phyloP scores from a whole-genome alignment of 2,113 vertebrate species.

The Nematolebias whitei region DNA sequence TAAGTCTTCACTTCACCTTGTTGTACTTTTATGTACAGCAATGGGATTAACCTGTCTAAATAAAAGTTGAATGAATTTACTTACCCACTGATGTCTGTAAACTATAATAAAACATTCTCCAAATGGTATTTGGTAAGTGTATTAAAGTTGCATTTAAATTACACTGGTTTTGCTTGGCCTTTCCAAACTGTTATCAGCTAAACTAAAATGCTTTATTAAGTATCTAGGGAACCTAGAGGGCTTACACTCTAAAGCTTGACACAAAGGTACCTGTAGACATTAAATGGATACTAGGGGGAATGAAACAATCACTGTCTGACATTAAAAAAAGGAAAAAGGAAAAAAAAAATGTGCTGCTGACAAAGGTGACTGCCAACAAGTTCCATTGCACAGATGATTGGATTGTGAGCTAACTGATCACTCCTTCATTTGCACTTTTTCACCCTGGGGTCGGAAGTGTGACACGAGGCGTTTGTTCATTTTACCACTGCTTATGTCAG shows the following conservation, averaged over 20 bases:
- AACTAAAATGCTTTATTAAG: slow-evolving; percentile 71
- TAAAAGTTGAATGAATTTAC: no score
- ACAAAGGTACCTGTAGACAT: slow-evolving; percentile 31
- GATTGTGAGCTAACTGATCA: slow-evolving; percentile 62
- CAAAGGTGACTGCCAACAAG: slow-evolving; percentile 57
- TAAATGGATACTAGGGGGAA: slow-evolving; percentile 45
- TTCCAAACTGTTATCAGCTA: slow-evolving; percentile 62
- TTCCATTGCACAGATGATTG: slow-evolving; percentile 47
- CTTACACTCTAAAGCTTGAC: slow-evolving; percentile 37
- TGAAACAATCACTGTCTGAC: slow-evolving; percentile 34
- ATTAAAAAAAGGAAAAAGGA: slow-evolving; percentile 18
- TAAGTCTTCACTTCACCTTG: no score
- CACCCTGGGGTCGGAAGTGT: slow-evolving; percentile 72
- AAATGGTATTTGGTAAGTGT: no score
- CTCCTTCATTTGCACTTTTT: slow-evolving; percentile 79
- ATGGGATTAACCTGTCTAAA: no score
- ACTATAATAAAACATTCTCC: no score
- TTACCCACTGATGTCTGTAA: no score
- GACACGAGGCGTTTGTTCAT: slow-evolving; percentile 74
- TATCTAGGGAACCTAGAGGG: slow-evolving; percentile 70
- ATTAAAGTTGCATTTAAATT: background rate
- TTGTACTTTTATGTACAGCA: no score
- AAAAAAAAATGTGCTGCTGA: slow-evolving; percentile 39
- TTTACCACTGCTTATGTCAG: slow-evolving; percentile 76
- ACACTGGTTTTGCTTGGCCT: slow-evolving; percentile 43